Evolutionary conservation across 2,888 invertebrate genomes (phyloP).

Genomic region (Cheilosia soror): DNA sequence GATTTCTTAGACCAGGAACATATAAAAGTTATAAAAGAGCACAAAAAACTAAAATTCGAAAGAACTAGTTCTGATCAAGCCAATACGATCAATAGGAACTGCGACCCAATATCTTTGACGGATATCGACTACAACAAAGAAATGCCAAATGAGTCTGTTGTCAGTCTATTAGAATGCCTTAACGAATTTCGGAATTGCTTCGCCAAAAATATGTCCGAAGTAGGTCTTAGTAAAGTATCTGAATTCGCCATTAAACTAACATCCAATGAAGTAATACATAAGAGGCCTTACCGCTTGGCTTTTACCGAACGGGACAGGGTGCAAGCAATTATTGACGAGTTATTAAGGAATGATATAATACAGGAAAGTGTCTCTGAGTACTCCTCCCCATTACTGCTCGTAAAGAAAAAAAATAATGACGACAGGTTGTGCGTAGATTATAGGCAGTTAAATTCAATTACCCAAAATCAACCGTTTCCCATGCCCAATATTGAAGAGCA

Average conservation of each 20-base stretch:
- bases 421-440: constrained; percentile 27
- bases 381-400: constrained; percentile 23
- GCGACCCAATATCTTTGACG: neutral
- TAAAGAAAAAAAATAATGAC: constrained; percentile 6
- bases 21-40: neutral
- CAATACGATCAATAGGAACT: neutral
- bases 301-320: neutral
- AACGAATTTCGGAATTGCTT: constrained; percentile 20
- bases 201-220: neutral
- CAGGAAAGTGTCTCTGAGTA: constrained; percentile 27
- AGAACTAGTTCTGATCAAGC: neutral
- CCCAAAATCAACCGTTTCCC: constrained; percentile 1
- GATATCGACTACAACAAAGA: neutral
- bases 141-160: too few relatives aligned
- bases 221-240: neutral
- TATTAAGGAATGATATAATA: constrained; percentile 31
- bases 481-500: constrained; percentile 33
- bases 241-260: constrained; percentile 1
- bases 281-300: neutral
- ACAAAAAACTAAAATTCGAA: neutral
- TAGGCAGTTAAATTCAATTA: constrained; percentile 11
- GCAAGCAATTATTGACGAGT: constrained; percentile 10
- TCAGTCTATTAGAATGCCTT: neutral
- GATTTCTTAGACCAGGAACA: neutral
- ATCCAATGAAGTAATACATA: neutral